Conservation (phyloP, 2,113 vertebrate species). For the Notarius quadriscutis region DNA sequence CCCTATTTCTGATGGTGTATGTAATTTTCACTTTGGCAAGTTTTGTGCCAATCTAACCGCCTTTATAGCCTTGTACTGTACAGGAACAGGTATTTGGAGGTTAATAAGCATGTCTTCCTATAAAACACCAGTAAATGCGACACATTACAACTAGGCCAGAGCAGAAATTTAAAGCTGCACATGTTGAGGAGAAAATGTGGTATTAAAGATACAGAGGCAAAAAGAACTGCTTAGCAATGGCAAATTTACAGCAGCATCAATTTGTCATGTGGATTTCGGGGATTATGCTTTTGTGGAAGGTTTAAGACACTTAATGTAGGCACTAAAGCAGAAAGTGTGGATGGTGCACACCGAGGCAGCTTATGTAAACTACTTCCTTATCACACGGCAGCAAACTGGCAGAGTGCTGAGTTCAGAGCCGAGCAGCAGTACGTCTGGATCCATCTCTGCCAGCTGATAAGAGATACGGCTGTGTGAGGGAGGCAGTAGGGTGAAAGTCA, state of each 20-base stretch:
- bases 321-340: background rate
- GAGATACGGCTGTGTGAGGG: background rate
- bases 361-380: conserved; percentile 18
- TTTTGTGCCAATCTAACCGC: background rate
- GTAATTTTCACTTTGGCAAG: background rate
- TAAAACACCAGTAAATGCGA: background rate
- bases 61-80: background rate
- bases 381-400: conserved; percentile 16
- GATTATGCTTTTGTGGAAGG: background rate
- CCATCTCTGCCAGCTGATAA: conserved; percentile 16
- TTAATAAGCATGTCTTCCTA: background rate
- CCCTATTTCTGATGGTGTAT: background rate
- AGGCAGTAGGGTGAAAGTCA: conserved; percentile 29
- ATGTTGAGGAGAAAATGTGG: background rate
- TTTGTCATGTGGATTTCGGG: background rate
- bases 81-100: background rate
- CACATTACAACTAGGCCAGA: background rate
- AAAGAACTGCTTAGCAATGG: background rate
- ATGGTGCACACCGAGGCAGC: background rate
- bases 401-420: background rate
- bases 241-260: conserved; percentile 1
- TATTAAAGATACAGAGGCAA: background rate
- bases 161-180: background rate
- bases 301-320: background rate
- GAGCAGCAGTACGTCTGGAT: background rate